A percentile compares a stretch with the other conserved stretches of the same genome.
These are phyloP conservation scores for Heliconius aoede DNA, from an alignment of 2,888 invertebrate genomes.

Conservation along the genomic window DNA sequence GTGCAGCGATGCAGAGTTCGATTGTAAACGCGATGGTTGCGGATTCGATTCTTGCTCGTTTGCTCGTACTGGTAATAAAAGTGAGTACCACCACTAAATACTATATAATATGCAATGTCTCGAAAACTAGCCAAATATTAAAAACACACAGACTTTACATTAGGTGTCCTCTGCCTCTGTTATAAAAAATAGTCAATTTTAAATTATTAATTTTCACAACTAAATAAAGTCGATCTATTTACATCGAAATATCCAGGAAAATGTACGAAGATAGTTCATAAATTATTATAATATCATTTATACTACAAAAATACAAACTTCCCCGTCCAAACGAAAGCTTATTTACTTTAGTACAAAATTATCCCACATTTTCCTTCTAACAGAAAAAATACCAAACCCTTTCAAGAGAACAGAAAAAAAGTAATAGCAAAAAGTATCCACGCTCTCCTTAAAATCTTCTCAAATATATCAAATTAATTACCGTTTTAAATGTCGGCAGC, in stretches of 20 bases:
- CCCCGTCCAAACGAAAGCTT: slow-evolving; percentile 5
- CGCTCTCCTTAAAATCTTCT: slow-evolving; percentile 34
- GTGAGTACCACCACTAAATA: not conserved
- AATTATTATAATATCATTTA: slow-evolving; percentile 16
- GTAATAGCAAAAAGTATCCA: slow-evolving; percentile 24
- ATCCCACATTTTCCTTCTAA: slow-evolving; percentile 16
- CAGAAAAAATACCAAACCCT: slow-evolving; percentile 22
- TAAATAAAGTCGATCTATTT: too few relatives aligned
- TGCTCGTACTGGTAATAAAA: not conserved
- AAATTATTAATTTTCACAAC: not conserved
- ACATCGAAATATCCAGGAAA: not conserved
- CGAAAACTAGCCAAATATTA: too few relatives aligned
- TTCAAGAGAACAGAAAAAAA: slow-evolving; percentile 20
- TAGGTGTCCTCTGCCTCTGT: too few relatives aligned
- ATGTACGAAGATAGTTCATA: not conserved
- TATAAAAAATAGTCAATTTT: not conserved
- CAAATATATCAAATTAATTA: slow-evolving; percentile 42
- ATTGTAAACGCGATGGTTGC: not conserved
- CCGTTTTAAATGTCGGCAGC: slow-evolving; percentile 44
- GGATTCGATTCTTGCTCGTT: not conserved
- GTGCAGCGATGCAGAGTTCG: not conserved
- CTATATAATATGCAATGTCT: too few relatives aligned
- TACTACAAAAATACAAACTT: slow-evolving; percentile 21
- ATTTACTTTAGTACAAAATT: slow-evolving; percentile 23
- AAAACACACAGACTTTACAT: too few relatives aligned